These are phyloP conservation scores for Phyllopteryx taeniolatus DNA, from an alignment of 2,113 vertebrate species.

Conservation along the genomic window DNA sequence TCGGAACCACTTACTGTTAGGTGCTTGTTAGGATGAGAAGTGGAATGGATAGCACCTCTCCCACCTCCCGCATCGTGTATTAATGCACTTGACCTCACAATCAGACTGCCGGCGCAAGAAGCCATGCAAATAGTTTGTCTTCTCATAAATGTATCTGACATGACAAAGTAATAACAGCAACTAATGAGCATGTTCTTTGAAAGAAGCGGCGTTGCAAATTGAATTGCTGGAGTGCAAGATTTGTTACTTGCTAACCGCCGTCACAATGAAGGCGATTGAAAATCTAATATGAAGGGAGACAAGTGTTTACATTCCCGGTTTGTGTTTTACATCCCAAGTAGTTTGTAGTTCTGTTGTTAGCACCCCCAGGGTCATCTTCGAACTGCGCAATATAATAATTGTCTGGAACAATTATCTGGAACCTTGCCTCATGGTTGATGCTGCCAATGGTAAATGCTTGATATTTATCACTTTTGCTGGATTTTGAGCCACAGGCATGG, in stretches of 20 bases:
- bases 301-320: conserved; percentile 59
- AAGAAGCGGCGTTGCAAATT: conserved; percentile 60
- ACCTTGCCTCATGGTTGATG: conserved; percentile 8
- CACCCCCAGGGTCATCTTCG: conserved; percentile 34
- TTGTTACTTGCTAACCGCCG: conserved; percentile 44
- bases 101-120: conserved; percentile 59
- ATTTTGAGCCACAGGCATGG: conserved; percentile 17
- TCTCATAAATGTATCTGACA: conserved; percentile 73
- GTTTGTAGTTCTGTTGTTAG: conserved; percentile 33
- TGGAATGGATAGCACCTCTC: conserved; percentile 35
- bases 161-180: conserved; percentile 73
- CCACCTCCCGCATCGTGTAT: conserved; percentile 51
- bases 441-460: conserved; percentile 18
- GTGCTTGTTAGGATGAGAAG: conserved; percentile 11
- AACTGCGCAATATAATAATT: conserved; percentile 3
- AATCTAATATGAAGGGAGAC: conserved; percentile 63
- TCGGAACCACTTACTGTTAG: neutral
- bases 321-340: conserved; percentile 55
- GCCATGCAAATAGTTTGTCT: conserved; percentile 67
- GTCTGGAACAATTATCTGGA: neutral
- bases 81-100: conserved; percentile 65
- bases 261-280: conserved; percentile 59
- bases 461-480: conserved; percentile 14
- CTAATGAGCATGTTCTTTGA: conserved; percentile 67
- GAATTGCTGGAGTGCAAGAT: conserved; percentile 62